phyloP scores from a whole-genome alignment of 2,888 invertebrate species.

The Yponomeuta malinellus region DNA sequence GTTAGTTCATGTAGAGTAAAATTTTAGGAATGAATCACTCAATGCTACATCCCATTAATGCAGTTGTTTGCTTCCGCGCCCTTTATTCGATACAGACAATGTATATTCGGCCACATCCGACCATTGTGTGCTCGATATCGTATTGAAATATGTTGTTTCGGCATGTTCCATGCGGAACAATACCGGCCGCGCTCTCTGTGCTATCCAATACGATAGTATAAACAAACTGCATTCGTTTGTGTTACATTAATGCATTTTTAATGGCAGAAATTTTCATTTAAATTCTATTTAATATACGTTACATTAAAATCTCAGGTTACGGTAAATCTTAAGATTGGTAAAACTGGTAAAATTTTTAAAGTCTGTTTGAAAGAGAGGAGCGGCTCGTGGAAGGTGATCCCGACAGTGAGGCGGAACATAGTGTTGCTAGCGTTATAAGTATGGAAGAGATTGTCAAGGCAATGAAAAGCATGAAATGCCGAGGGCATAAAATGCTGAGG shows the following conservation, averaged over 20 bases:
- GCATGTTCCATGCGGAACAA: conserved; percentile 53
- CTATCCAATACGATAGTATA: conserved; percentile 6
- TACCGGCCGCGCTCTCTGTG: conserved; percentile 20
- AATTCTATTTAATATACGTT: too few species aligned
- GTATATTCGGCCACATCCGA: conserved; percentile 70
- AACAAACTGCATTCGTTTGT: conserved; percentile 6
- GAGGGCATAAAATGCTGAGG: too few species aligned
- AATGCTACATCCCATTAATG: conserved; percentile 23
- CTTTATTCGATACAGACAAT: conserved; percentile 61
- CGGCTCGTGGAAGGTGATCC: too few species aligned
- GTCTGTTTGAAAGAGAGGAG: too few species aligned
- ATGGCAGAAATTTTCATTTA: neutral
- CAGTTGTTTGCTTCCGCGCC: conserved; percentile 45
- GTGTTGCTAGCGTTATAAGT: too few species aligned
- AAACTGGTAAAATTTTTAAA: too few species aligned
- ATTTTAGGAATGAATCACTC: conserved; percentile 5
- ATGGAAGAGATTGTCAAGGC: too few species aligned
- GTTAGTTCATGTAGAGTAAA: too few species aligned
- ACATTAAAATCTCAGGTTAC: too few species aligned
- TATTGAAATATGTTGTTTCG: conserved; percentile 71
- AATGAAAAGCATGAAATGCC: too few species aligned
- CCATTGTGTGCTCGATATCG: conserved; percentile 68
- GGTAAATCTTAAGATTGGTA: too few species aligned
- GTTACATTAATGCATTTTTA: neutral
- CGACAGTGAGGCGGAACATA: too few species aligned